Percentiles rank a stretch among this genome's conserved stretches.
These are phyloP conservation scores for Sebastes trivittatus DNA, from an alignment of 2,797 vertebrate species.

Conservation along the genomic window DNA sequence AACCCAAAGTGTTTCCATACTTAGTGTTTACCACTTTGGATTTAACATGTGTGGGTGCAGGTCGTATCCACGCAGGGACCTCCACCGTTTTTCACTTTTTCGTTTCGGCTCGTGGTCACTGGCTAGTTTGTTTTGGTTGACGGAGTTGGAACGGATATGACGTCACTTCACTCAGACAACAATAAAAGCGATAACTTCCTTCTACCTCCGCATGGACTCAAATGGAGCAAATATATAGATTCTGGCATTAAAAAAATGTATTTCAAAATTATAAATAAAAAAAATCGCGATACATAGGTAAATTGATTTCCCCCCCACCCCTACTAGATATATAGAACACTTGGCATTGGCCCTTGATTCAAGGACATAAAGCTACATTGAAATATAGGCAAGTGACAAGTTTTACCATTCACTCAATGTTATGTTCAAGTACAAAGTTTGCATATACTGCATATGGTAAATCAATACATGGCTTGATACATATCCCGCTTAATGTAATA, in stretches of 20 bases:
- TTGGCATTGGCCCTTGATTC: neutral
- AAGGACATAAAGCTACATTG: conserved; percentile 1
- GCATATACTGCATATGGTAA: neutral
- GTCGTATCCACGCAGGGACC: too few species aligned
- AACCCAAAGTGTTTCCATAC: too few species aligned
- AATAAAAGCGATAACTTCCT: too few species aligned
- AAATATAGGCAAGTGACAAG: neutral
- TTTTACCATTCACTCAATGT: neutral
- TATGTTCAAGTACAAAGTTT: neutral
- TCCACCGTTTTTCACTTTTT: too few species aligned
- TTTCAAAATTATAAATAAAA: too few species aligned
- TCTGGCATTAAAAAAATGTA: too few species aligned
- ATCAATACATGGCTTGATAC: conserved; percentile 1
- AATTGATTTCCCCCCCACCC: accelerated
- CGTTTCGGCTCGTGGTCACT: accelerated
- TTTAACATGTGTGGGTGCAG: too few species aligned
- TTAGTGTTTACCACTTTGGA: accelerated
- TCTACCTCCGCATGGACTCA: accelerated
- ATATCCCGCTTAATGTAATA: neutral
- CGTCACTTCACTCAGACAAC: too few species aligned
- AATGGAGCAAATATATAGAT: too few species aligned
- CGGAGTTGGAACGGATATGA: too few species aligned
- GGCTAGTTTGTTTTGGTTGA: too few species aligned
- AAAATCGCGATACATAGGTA: too few species aligned
- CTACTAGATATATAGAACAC: neutral